Base-by-base conservation (phyloP, 2,888 invertebrate genomes). In the Drosophila algonquin region DNA sequence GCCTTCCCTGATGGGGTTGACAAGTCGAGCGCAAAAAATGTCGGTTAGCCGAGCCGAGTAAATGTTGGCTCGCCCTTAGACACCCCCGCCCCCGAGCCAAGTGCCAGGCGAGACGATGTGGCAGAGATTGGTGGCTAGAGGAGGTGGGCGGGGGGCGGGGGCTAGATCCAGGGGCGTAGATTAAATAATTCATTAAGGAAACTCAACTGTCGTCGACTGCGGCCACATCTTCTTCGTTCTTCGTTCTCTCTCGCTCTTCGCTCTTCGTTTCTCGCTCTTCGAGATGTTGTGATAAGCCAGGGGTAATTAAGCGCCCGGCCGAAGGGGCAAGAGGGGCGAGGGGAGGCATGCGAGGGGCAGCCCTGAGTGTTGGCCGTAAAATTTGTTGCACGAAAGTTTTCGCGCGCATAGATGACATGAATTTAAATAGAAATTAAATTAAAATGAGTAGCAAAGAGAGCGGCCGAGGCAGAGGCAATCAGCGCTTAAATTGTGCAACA, bases 371-470 rank as follows among this genome's bases (percentile, higher is more conserved):
- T 70, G 65, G 85, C 72, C 69, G 76, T 80, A 80, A 80, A 79
- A 84, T 84, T 84, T 65, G 63, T 69, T 64, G 69, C 64, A 74
- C 58, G 59, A 85, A 85, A 77, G 77, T 86, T 75, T 86, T 75
- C 51, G 61, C 63, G 71, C 45, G 76, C 61, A 75, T 88, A 79
- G 79, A 87, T 77, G 77, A 79, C 77, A 89, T 85, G 85, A 85
- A 85, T 85, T 89, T 85, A 85, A 89, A 85, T 85, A 86, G 85
- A 75, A 85, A 85, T 85, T 85, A 85, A 85, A 89, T 76, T 89
- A 80, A 86, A 86, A 89, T 88, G 86, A 85, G 40, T 40, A 7
- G 40, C 40, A 40, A 2, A 40, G 40, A 40, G 88, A 68, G 56
- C 53, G 21, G 21, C 21, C 64, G 59, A 67, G 50, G 53, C 30